Evolutionary conservation across 1,140 invertebrate genomes (phyloP), one percentile per base, ranked within the genome.

Genomic region (Drosophila takahashii): DNA sequence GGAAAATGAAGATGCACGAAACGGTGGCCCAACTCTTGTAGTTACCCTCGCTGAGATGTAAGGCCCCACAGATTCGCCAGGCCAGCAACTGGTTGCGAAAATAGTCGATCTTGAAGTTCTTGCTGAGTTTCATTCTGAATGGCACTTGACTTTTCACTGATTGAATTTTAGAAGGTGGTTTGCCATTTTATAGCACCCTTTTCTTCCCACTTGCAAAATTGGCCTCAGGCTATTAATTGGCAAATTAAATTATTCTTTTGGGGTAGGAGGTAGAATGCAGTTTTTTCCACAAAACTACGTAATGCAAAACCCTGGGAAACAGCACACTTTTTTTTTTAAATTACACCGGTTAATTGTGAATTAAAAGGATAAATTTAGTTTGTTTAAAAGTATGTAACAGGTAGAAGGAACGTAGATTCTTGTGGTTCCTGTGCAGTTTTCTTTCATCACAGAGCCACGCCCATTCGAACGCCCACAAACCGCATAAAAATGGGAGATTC

Each of bases 41-140:
- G 1, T 42, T 57, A 5, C 58, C 47, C 11, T 29, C 47, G 66
- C 51, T 80, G 6, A 87, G 36, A 3, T 67, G 39, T 3, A 73
- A 22, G 2, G 56, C 79, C 0, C 84, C 84, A 18, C 77, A 22
- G 9, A 62, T 7, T 7, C 32, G 41, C 76, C 73, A 87, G 26
- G 16, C 22, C 2, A 9, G 13, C 41, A 60, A 50, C 36, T 50
- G 44, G 3, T 71, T n/a, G 10, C 48, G 53, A 11, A 75, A 85
- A 42, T 81, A 77, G 4, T 36, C 32, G 6, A 37, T 61, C 5
- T 7, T 45, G 4, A 15, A 11, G 3, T 15, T 34, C 34, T 39
- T 18, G 1, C 18, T 18, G 6, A 15, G 9, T 11, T 45, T 13
- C 16, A 56, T 56, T 34, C 10, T 11, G 10, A 4, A 0, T 34